Evolutionary conservation across 2,113 vertebrate genomes (phyloP).

Genomic region (Motacilla tschutschensis): DNA sequence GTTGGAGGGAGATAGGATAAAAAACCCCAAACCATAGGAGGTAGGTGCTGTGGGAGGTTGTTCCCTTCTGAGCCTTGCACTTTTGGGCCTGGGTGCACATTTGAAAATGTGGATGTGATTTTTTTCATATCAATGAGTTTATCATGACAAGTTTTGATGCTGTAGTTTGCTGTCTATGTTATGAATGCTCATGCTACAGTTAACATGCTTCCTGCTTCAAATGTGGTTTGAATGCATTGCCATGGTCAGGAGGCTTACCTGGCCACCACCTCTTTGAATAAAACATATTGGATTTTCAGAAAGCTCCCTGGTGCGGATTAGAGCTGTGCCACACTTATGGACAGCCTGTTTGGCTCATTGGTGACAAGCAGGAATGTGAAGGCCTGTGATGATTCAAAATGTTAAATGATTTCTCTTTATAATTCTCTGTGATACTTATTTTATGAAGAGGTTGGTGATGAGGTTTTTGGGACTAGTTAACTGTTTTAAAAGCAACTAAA

Average conservation of each 20-base stretch:
- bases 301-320: fast-evolving
- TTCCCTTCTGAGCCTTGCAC: not conserved
- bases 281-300: not conserved
- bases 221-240: not conserved
- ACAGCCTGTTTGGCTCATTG: not conserved
- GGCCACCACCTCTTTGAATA: not conserved
- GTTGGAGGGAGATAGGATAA: not conserved
- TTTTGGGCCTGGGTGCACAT: not conserved
- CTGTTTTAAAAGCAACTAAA: not conserved
- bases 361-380: not conserved
- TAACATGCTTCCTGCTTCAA: not conserved
- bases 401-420: not conserved
- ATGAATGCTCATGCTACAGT: not conserved
- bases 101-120: not conserved
- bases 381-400: not conserved
- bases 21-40: not conserved
- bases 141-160: not conserved
- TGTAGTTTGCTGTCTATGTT: not conserved
- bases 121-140: not conserved
- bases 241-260: not conserved
- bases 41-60: not conserved
- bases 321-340: fast-evolving
- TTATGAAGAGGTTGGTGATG: not conserved
- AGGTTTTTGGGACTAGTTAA: not conserved
- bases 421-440: not conserved